phyloP scores from a whole-genome alignment of 2,113 vertebrate genomes.

The Anoplopoma fimbria region DNA sequence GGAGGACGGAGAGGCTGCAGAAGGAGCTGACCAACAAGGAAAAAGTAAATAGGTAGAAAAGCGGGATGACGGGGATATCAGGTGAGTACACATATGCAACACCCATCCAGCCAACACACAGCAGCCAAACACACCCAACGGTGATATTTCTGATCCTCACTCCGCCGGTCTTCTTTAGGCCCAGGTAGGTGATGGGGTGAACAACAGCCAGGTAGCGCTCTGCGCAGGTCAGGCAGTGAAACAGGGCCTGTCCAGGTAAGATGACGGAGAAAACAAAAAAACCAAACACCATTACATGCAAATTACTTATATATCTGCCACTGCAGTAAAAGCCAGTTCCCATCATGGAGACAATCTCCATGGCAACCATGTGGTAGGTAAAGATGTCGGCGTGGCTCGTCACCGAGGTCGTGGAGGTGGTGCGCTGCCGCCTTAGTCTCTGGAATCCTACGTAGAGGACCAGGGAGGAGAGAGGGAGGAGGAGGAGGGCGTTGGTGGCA shows the following conservation, averaged over 20 bases:
- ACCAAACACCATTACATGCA: background rate
- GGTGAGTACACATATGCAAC: too few relatives aligned
- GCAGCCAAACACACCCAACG: background rate
- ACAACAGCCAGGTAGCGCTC: background rate
- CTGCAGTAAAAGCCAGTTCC: background rate
- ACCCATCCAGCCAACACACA: background rate
- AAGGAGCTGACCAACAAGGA: background rate
- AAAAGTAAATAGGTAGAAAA: background rate
- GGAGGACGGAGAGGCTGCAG: background rate
- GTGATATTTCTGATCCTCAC: background rate
- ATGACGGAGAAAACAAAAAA: background rate
- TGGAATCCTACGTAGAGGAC: background rate
- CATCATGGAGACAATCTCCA: background rate
- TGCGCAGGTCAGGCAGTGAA: background rate
- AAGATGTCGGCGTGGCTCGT: background rate
- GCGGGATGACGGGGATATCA: too few relatives aligned
- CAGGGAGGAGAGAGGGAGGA: background rate
- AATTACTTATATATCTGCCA: background rate
- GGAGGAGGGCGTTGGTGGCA: background rate
- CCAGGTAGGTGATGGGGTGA: background rate
- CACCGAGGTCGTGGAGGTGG: background rate
- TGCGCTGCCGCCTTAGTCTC: background rate
- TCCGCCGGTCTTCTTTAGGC: background rate
- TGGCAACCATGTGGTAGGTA: background rate
- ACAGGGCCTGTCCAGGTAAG: too few relatives aligned